Conservation (phyloP, 1,140 invertebrate species). For the Parapsyche elsis region DNA sequence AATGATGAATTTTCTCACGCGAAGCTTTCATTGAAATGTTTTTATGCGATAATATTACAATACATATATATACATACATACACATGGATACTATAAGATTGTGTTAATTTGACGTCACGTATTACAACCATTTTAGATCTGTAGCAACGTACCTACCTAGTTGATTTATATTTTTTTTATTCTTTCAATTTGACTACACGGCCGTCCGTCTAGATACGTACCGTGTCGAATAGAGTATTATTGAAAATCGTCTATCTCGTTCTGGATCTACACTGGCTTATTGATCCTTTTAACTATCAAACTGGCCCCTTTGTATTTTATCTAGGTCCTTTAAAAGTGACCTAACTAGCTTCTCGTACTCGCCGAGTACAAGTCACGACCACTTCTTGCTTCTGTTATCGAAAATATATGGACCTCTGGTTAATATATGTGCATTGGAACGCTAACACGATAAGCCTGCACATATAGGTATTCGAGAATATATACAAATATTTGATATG, state of each 20-base stretch:
- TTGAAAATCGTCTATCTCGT: slow-evolving; percentile 22
- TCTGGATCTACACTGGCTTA: slow-evolving; percentile 6
- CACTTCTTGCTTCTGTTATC: slow-evolving; percentile 23
- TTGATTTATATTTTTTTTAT: background rate
- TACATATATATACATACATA: too few species aligned
- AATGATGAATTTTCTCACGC: slow-evolving; percentile 16
- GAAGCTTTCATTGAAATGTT: background rate
- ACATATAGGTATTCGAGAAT: background rate
- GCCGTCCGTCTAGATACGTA: background rate
- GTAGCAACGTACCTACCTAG: too few species aligned
- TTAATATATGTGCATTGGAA: slow-evolving; percentile 24
- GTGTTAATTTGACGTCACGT: too few species aligned
- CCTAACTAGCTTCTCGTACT: slow-evolving; percentile 14
- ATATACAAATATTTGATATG: background rate
- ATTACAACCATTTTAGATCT: too few species aligned
- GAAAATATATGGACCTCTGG: background rate
- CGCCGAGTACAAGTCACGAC: slow-evolving; percentile 20
- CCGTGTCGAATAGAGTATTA: slow-evolving; percentile 4
- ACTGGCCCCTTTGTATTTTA: slow-evolving; percentile 9
- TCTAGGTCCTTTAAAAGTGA: slow-evolving; percentile 16
- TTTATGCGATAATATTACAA: too few species aligned
- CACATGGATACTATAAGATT: background rate
- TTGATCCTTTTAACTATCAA: slow-evolving; percentile 22
- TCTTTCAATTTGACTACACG: background rate
- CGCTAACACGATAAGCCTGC: slow-evolving; percentile 23